Percentiles rank a stretch among this genome's conserved stretches.
Evolutionary conservation across 2,113 vertebrate species (phyloP).

Genomic region (Genyomyrus donnyi): DNA sequence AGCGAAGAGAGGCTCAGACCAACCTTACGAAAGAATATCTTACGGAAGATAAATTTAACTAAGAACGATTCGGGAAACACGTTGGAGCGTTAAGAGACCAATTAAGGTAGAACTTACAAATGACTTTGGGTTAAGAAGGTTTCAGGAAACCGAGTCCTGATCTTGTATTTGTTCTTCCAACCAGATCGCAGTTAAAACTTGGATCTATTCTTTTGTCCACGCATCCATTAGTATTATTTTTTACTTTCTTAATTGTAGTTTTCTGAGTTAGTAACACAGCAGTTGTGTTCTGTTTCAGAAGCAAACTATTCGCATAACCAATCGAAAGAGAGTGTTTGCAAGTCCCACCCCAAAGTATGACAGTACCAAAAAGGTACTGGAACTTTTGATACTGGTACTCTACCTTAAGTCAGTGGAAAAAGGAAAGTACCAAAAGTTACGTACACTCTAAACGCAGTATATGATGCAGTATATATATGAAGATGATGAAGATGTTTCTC

Average conservation of each 20-base stretch:
- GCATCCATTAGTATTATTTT: not conserved
- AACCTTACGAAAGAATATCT: too few species aligned
- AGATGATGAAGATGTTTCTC: too few species aligned
- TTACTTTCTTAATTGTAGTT: not conserved
- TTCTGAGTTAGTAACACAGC: not conserved
- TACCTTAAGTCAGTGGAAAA: not conserved
- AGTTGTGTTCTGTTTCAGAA: not conserved
- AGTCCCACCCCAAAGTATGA: not conserved
- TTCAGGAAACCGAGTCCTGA: too few species aligned
- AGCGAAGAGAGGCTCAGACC: too few species aligned
- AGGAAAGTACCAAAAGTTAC: not conserved
- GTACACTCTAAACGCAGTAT: too few species aligned
- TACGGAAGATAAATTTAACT: too few species aligned
- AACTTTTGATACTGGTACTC: not conserved
- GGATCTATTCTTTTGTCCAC: not conserved
- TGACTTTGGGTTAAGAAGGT: too few species aligned
- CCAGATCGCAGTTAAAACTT: not conserved
- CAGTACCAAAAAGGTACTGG: not conserved
- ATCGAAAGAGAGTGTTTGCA: not conserved
- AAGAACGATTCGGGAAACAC: too few species aligned
- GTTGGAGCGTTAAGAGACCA: too few species aligned
- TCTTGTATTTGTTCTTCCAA: too few species aligned
- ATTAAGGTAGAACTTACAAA: too few species aligned
- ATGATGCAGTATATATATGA: too few species aligned
- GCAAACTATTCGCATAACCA: not conserved